Base-by-base conservation (phyloP, 2,113 vertebrate genomes). In the Arizona elegans region DNA sequence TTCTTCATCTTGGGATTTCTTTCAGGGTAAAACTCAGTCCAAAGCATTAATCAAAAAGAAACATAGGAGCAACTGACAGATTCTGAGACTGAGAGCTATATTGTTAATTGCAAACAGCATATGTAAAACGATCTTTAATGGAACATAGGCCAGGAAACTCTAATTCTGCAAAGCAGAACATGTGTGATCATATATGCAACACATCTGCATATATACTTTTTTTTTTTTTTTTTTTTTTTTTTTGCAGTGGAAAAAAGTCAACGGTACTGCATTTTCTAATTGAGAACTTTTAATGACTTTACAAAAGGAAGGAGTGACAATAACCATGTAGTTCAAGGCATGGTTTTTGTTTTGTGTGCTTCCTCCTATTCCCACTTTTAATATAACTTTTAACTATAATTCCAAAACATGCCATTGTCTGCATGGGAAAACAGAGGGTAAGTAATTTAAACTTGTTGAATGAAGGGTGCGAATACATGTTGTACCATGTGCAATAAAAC, bases 401-500 rank as follows among this genome's bases (percentile, higher is more conserved):
- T 93, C 95, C 95, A 94, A 86, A 92, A 50, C 93, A 94, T 4
- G 92, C 92, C 92, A 0, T 91, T 95, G 91, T 93, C 92, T 96
- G 92, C 91, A 43, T 50, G 93, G 92, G 53, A 62, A 87, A 87
- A 94, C 87, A 93, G 94, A 95, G 86, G 55, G 70, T 58, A 95
- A 93, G 91, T 95, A 92, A 96, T 97, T 53, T 95, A 96, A 97
- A 91, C 12, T 52, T 93, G 90, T 90, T 65, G 85, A 95, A 86
- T 3, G 54, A 94, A 95, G 90, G 95, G 93, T 90, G 92, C 54
- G 59, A 92, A 96, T 95, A 85, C 59, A 19, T 96, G 94, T 92
- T 96, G 93, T 97, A 96, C 93, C 89, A 97, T 96, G 97, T 98
- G 97, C 97, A 98, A 97, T 98, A 97, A 96, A 95, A 87, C 95